Evolutionary conservation across 2,797 vertebrate genomes (phyloP).

Genomic region (Buphagus erythrorhynchus): DNA sequence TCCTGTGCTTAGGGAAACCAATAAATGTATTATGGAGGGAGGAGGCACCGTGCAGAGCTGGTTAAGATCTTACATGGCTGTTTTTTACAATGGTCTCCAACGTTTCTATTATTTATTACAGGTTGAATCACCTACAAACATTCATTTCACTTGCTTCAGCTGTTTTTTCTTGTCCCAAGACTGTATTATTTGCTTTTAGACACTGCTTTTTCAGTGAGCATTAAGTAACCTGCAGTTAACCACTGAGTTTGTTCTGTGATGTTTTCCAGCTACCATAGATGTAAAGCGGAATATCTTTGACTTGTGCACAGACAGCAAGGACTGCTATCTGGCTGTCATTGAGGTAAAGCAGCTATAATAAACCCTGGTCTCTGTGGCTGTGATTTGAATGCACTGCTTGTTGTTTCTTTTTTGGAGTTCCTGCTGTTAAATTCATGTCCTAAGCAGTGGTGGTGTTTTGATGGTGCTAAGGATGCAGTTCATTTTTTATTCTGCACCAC

Average conservation of each 20-base stretch:
- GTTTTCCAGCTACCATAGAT: conserved; percentile 92
- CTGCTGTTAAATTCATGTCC: not conserved
- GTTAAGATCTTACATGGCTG: not conserved
- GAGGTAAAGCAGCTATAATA: conserved; percentile 82
- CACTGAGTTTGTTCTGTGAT: not conserved
- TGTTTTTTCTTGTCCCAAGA: not conserved
- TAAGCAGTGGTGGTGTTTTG: not conserved
- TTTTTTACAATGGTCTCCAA: not conserved
- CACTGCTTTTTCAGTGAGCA: not conserved
- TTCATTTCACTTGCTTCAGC: not conserved
- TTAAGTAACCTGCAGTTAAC: not conserved
- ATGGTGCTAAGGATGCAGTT: not conserved
- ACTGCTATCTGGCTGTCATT: conserved; percentile 98
- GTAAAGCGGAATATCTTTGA: conserved; percentile 99
- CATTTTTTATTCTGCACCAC: not conserved
- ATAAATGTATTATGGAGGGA: not conserved
- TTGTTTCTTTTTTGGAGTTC: not conserved
- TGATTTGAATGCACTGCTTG: not conserved
- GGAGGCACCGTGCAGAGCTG: not conserved
- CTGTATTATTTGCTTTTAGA: not conserved
- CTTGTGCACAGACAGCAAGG: conserved; percentile 97
- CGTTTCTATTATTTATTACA: not conserved
- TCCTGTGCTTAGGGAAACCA: not conserved
- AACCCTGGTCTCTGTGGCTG: not conserved
- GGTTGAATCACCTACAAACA: not conserved